Evolutionary conservation across 2,113 vertebrate species (phyloP).

Genomic region (Cololabis saira): DNA sequence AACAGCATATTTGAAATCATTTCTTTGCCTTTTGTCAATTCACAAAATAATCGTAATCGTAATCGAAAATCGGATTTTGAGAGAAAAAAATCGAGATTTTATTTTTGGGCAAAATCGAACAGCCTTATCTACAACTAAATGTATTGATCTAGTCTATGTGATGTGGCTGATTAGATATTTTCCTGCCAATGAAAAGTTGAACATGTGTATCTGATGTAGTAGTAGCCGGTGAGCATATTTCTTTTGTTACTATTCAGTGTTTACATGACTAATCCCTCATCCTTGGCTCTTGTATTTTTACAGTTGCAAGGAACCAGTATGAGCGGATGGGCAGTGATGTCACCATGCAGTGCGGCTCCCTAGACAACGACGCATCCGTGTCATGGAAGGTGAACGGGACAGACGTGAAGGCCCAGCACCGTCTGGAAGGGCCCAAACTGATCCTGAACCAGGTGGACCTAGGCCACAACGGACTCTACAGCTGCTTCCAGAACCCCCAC

Average conservation of each 20-base stretch:
- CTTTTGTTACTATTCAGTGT: background rate
- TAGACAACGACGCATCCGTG: slow-evolving; percentile 86
- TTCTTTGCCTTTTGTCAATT: too few species aligned
- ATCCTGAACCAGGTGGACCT: slow-evolving; percentile 86
- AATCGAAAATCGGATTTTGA: too few species aligned
- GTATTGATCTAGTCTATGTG: too few species aligned
- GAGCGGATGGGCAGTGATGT: slow-evolving; percentile 89
- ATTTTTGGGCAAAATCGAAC: too few species aligned
- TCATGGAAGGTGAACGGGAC: slow-evolving; percentile 95
- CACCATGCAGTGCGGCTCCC: slow-evolving; percentile 91
- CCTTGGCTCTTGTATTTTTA: slow-evolving; percentile 24
- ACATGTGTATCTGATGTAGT: too few species aligned
- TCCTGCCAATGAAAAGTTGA: too few species aligned
- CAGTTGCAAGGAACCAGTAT: slow-evolving; percentile 89
- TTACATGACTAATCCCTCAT: background rate
- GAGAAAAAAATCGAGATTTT: too few species aligned
- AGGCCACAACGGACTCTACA: slow-evolving; percentile 88
- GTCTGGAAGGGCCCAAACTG: slow-evolving; percentile 85
- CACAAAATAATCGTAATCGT: too few species aligned
- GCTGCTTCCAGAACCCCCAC: slow-evolving; percentile 93
- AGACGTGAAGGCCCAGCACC: slow-evolving; percentile 85
- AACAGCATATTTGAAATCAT: too few species aligned
- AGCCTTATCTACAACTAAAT: too few species aligned
- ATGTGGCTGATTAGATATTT: too few species aligned
- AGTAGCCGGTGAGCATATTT: too few species aligned